Base-by-base conservation (phyloP, 37 sponge, comb jelly and placozoan genomes). In the Bolinopsis microptera region DNA sequence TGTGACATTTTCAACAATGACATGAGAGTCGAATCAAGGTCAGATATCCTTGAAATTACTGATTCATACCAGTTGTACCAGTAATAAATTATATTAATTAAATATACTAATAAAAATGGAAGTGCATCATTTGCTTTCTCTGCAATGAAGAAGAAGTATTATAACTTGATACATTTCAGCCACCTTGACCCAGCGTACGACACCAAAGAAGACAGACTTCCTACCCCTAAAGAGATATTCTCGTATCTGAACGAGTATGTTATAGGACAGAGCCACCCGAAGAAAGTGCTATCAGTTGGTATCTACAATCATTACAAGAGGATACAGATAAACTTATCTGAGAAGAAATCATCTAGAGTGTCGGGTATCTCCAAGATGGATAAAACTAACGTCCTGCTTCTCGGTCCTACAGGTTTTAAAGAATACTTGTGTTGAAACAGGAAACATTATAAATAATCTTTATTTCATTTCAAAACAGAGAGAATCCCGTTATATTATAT, bases 401-500 rank as follows among this genome's bases (percentile, higher is more conserved):
- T 99, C 18, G 99, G 99, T 32, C 99, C 99, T n/a, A 99, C 99
- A 22, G 99, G 99, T 27, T n/a, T n/a, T n/a, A n/a, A n/a, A n/a
- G n/a, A n/a, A n/a, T n/a, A n/a, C n/a, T n/a, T n/a, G n/a, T n/a
- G n/a, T n/a, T n/a, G n/a, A n/a, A n/a, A n/a, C n/a, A n/a, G n/a
- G n/a, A n/a, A n/a, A n/a, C n/a, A n/a, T n/a, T n/a, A n/a, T n/a
- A n/a, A n/a, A n/a, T n/a, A n/a, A n/a, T n/a, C n/a, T n/a, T n/a
- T n/a, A n/a, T n/a, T n/a, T n/a, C n/a, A n/a, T n/a, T n/a, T n/a
- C n/a, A n/a, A n/a, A n/a, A n/a, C n/a, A n/a, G n/a, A n/a, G n/a
- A n/a, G n/a, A n/a, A n/a, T n/a, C n/a, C n/a, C n/a, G n/a, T n/a
- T n/a, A n/a, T n/a, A n/a, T n/a, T n/a, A n/a, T n/a, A n/a, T n/a